phyloP scores from a whole-genome alignment of 1,140 invertebrate genomes.

The Lordiphosa collinella region DNA sequence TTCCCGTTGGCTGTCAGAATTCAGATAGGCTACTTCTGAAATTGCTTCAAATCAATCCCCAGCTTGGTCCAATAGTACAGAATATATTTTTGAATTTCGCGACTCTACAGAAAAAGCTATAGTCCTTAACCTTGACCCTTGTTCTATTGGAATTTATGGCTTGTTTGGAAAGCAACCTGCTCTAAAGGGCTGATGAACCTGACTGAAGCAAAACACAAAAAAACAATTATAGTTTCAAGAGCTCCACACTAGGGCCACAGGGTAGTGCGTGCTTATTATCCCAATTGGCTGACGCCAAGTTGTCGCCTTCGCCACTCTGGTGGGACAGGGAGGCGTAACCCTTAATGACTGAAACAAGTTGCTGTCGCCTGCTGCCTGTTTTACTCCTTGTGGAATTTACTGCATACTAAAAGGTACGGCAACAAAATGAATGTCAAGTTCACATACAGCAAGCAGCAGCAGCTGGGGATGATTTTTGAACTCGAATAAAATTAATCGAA shows the following conservation, averaged over 20 bases:
- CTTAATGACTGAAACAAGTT: constrained; percentile 41
- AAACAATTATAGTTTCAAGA: too few relatives aligned
- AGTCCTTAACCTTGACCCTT: too few relatives aligned
- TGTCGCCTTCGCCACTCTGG: constrained; percentile 50
- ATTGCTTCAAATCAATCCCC: too few relatives aligned
- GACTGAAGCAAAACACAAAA: constrained; percentile 3
- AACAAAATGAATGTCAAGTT: too few relatives aligned
- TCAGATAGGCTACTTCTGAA: too few relatives aligned
- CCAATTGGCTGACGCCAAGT: constrained; percentile 63
- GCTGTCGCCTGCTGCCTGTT: constrained; percentile 25
- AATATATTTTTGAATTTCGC: too few relatives aligned
- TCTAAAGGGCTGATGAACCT: constrained; percentile 34
- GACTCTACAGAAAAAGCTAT: too few relatives aligned
- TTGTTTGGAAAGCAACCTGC: neutral
- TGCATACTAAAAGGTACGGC: constrained; percentile 1
- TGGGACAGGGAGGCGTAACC: constrained; percentile 32
- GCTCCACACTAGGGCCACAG: neutral
- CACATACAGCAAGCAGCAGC: too few relatives aligned
- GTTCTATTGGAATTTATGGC: neutral
- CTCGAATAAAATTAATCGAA: too few relatives aligned
- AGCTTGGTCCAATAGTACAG: too few relatives aligned
- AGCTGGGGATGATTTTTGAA: too few relatives aligned
- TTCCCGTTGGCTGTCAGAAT: too few relatives aligned
- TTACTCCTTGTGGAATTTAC: constrained; percentile 21
- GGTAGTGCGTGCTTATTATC: constrained; percentile 50